Percentiles rank a stretch among this genome's conserved stretches.
phyloP scores from a whole-genome alignment of 2,888 invertebrate genomes.

The Metacarcinus magister region DNA sequence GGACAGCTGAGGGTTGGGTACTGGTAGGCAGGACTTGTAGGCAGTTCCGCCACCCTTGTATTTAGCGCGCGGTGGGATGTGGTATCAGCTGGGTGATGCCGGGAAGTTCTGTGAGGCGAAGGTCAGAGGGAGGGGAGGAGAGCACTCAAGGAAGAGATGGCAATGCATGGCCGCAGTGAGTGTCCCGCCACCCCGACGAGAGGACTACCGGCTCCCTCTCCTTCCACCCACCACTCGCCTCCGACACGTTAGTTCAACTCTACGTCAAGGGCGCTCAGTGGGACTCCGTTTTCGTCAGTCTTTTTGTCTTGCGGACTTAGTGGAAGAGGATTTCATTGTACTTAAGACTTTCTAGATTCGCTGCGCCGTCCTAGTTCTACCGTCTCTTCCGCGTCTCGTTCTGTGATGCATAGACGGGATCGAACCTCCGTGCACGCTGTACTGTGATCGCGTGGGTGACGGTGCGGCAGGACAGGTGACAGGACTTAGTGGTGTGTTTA shows the following conservation, averaged over 20 bases:
- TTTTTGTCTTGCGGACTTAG: too few relatives aligned
- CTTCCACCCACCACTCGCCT: neutral
- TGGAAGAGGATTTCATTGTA: too few relatives aligned
- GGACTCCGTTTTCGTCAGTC: too few relatives aligned
- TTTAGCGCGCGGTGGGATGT: too few relatives aligned
- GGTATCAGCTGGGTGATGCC: neutral
- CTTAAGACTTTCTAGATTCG: too few relatives aligned
- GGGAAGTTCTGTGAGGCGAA: neutral
- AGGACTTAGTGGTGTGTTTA: neutral
- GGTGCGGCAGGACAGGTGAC: neutral
- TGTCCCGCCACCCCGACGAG: neutral
- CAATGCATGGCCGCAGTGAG: neutral
- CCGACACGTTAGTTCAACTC: neutral
- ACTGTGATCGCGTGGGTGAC: neutral
- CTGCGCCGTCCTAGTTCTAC: too few relatives aligned
- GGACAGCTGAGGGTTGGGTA: too few relatives aligned
- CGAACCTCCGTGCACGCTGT: neutral
- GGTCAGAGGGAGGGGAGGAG: neutral
- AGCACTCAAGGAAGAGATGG: neutral
- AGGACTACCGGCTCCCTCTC: neutral
- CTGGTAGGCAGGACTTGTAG: too few relatives aligned
- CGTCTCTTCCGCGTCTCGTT: neutral
- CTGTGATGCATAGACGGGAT: neutral
- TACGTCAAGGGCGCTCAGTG: too few relatives aligned
- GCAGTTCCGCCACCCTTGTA: too few relatives aligned